Evolutionary conservation across 2,888 invertebrate genomes (phyloP).

Genomic region (Cartodere bifasciata): DNA sequence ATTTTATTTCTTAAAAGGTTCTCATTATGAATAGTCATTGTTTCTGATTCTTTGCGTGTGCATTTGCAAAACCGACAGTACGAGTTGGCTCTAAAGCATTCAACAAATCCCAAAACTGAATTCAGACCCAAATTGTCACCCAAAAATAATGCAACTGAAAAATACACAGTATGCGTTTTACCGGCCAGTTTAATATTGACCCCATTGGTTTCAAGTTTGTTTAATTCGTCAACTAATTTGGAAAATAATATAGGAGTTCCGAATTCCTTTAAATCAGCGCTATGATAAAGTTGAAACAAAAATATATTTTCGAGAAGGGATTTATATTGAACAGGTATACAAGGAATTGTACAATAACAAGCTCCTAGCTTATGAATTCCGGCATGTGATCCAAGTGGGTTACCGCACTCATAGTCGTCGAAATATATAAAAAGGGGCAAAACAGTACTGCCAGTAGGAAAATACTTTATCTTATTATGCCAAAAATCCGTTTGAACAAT

Average conservation of each 20-base stretch:
- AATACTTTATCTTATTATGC: too few relatives aligned
- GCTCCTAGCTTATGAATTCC: constrained; percentile 18
- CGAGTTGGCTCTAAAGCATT: constrained; percentile 14
- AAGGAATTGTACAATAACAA: constrained; percentile 14
- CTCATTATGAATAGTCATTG: too few relatives aligned
- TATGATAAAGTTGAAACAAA: constrained; percentile 17
- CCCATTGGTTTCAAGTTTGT: too few relatives aligned
- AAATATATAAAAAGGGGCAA: constrained; percentile 15
- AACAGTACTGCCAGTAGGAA: too few relatives aligned
- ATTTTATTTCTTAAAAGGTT: too few relatives aligned
- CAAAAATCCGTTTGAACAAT: constrained; percentile 12
- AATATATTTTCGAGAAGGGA: constrained; percentile 15
- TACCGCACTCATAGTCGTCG: constrained; percentile 18
- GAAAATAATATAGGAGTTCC: constrained; percentile 17
- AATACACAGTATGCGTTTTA: too few relatives aligned
- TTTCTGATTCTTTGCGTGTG: too few relatives aligned
- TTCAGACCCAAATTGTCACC: constrained; percentile 17
- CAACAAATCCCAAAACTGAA: constrained; percentile 15
- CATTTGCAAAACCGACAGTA: constrained; percentile 12
- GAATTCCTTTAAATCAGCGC: constrained; percentile 18
- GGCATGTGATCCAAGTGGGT: constrained; percentile 16
- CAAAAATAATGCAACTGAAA: constrained; percentile 12
- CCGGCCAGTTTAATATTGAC: too few relatives aligned
- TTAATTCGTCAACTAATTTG: constrained; percentile 18
- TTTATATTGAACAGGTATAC: constrained; percentile 13